Evolutionary conservation across 2,113 vertebrate species (phyloP).

Genomic region (Hippocampus barbouri): DNA sequence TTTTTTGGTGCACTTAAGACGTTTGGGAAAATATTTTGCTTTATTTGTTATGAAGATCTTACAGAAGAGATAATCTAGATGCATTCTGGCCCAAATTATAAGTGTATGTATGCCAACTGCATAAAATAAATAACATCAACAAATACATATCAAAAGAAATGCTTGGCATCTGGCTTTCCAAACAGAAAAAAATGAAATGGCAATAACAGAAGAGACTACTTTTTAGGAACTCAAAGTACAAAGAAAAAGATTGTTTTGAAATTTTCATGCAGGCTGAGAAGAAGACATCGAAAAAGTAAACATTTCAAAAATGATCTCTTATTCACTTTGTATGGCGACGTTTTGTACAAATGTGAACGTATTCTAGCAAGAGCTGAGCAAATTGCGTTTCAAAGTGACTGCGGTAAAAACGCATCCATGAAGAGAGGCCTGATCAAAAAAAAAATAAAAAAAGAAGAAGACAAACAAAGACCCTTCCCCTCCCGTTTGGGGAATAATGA

Average conservation of each 20-base stretch:
- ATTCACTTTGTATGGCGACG: conserved; percentile 62
- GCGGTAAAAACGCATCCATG: conserved; percentile 57
- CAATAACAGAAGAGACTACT: conserved; percentile 23
- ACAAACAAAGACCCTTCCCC: conserved; percentile 64
- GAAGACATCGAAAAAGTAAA: conserved; percentile 48
- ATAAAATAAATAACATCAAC: conserved; percentile 48
- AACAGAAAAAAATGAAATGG: conserved; percentile 52
- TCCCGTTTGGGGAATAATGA: conserved; percentile 54
- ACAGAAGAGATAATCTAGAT: conserved; percentile 58
- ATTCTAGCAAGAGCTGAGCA: conserved; percentile 52
- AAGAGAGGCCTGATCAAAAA: conserved; percentile 45
- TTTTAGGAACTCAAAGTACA: conserved; percentile 38
- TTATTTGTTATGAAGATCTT: conserved; percentile 67
- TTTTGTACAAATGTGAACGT: conserved; percentile 74
- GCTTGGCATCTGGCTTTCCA: conserved; percentile 37
- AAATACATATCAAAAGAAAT: conserved; percentile 40
- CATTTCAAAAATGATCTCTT: conserved; percentile 69
- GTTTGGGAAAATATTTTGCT: conserved; percentile 72
- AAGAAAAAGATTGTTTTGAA: conserved; percentile 10
- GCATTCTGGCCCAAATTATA: conserved; percentile 60
- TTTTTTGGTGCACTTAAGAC: conserved; percentile 63
- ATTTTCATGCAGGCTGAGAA: background rate
- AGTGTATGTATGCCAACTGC: conserved; percentile 42
- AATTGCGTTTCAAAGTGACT: conserved; percentile 56
- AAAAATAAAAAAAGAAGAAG: conserved; percentile 33